Evolutionary conservation across 2,888 invertebrate genomes (phyloP), one percentile per base, ranked within the genome.

Genomic region (Zygaena filipendulae): DNA sequence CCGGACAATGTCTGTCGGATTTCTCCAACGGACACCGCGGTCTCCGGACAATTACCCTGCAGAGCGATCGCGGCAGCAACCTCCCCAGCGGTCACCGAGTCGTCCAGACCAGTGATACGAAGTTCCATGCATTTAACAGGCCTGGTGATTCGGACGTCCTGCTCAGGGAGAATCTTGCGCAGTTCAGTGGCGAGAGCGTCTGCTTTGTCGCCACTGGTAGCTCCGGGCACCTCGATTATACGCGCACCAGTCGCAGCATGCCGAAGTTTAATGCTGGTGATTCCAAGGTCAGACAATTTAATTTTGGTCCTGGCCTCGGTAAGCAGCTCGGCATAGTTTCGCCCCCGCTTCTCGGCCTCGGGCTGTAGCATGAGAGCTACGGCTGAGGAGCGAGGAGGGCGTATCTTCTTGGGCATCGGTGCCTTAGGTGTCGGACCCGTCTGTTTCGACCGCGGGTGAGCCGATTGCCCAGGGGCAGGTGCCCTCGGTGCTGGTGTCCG

Each of bases 311-410:
- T n/a, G n/a, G n/a, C n/a, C n/a, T n/a, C n/a, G n/a, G 23, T 2
- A 7, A 43, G 5, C 0, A 33, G 21, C 1, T 27, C 13, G 1
- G 30, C 28, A 6, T 39, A 41, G 0, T 33, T 26, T 1, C 28
- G n/a, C 0, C 40, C 42, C 1, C 7, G 23, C 5, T 35, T 23
- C 10, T 20, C 11, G 0, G 33, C 44, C 7, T 19, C 36, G 2
- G 37, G 35, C 21, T 22, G 26, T 4, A 43, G 18, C 0, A 34
- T 33, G 1, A 43, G 21, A 3, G 34, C 25, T 4, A 42, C 33
- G 4, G 39, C 40, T 2, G 38, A 11, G 0, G 39, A 28, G 0
- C 21, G 19, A 2, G 42, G 40, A 3, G 14, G 1, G 8, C 23
- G 12, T n/a, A n/a, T n/a, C n/a, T n/a, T n/a, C n/a, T n/a, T n/a